Percentiles rank a stretch among this genome's conserved stretches.
Conservation (phyloP, 2,113 vertebrate species). For the Hiodon alosoides region DNA sequence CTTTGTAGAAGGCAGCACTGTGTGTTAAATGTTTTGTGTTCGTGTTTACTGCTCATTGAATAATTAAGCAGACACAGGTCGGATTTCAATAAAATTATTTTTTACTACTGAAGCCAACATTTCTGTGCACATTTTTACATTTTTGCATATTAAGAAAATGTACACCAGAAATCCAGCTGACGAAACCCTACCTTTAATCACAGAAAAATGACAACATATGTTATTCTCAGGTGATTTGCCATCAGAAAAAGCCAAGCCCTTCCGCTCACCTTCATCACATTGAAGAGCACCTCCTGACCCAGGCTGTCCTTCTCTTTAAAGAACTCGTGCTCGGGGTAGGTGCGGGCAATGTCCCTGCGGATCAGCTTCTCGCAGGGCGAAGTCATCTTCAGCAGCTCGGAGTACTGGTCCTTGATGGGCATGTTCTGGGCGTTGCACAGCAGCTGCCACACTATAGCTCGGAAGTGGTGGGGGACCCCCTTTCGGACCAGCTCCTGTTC, state of each 20-base stretch:
- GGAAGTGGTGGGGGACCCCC: slow-evolving; percentile 96
- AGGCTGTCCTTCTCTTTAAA: slow-evolving; percentile 97
- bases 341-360: slow-evolving; percentile 94
- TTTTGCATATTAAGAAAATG: too few relatives aligned
- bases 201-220: too few relatives aligned
- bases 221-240: not conserved
- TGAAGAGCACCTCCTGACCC: slow-evolving; percentile 97
- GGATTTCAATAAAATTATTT: too few relatives aligned
- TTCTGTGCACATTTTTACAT: too few relatives aligned
- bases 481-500: slow-evolving; percentile 88
- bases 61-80: too few relatives aligned
- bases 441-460: slow-evolving; percentile 97
- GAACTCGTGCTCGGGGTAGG: slow-evolving; percentile 97
- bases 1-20: too few relatives aligned
- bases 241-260: not conserved
- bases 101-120: too few relatives aligned
- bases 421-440: slow-evolving; percentile 90
- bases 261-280: slow-evolving; percentile 92
- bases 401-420: slow-evolving; percentile 97
- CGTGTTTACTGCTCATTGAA: too few relatives aligned
- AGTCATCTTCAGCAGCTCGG: slow-evolving; percentile 95
- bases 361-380: slow-evolving; percentile 97
- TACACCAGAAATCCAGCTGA: too few relatives aligned
- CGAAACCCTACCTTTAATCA: too few relatives aligned
- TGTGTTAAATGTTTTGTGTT: too few relatives aligned